These are phyloP conservation scores for Diabrotica undecimpunctata DNA, from an alignment of 1,140 invertebrate genomes.

Conservation along the genomic window DNA sequence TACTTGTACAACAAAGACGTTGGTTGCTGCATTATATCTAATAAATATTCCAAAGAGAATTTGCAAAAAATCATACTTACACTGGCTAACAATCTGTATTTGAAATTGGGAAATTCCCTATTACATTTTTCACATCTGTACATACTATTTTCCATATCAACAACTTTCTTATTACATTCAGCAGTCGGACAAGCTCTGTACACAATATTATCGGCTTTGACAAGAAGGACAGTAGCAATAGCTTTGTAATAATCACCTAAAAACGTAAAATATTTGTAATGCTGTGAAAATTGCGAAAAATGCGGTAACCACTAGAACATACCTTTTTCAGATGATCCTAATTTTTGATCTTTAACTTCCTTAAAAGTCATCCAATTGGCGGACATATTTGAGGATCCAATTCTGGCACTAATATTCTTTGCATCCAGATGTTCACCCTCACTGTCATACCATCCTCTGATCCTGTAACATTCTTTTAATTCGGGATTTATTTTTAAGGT, in stretches of 20 bases:
- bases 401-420: conserved; percentile 61
- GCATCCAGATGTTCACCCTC: conserved; percentile 61
- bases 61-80: conserved; percentile 55
- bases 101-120: conserved; percentile 77
- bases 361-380: conserved; percentile 66
- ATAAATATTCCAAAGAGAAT: too few species aligned
- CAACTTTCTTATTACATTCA: conserved; percentile 89
- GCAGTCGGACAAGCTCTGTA: conserved; percentile 87
- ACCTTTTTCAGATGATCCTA: conserved; percentile 64
- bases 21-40: too few species aligned
- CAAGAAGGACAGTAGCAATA: conserved; percentile 65
- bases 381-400: conserved; percentile 48
- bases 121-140: conserved; percentile 95
- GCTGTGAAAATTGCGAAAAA: not conserved
- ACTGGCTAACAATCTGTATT: conserved; percentile 76
- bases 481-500: conserved; percentile 82
- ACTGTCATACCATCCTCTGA: conserved; percentile 88
- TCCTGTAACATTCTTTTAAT: conserved; percentile 76
- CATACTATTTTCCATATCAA: conserved; percentile 82
- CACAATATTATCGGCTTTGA: conserved; percentile 74
- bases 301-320: conserved; percentile 49
- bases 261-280: not conserved
- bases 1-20: too few species aligned
- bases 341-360: conserved; percentile 64
- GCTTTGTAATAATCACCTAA: conserved; percentile 69